A percentile compares a stretch with the other conserved stretches of the same genome.
These are phyloP conservation scores for Actinostola sp. DNA, from an alignment of 92 coral and sea anemone genomes.

Conservation along the genomic window DNA sequence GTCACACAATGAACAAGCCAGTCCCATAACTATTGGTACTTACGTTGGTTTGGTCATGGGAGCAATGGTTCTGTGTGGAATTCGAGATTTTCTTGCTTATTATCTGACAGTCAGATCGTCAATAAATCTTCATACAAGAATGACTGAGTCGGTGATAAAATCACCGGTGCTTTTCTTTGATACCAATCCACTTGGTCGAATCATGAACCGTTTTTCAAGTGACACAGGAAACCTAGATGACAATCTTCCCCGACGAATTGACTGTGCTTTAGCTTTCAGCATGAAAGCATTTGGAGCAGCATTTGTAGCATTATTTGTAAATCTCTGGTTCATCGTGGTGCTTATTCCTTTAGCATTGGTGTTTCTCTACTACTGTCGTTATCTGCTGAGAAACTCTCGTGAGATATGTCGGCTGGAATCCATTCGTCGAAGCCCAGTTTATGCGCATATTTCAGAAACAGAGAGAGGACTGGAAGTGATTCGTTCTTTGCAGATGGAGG, in stretches of 20 bases:
- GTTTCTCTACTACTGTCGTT: conserved; percentile 49
- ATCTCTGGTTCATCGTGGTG: conserved; percentile 57
- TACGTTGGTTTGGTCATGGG: conserved; percentile 43
- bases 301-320: conserved; percentile 49
- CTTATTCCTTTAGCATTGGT: conserved; percentile 45
- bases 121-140: conserved; percentile 59
- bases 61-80: conserved; percentile 24
- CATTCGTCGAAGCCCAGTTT: conserved; percentile 68
- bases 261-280: conserved; percentile 25
- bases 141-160: conserved; percentile 53
- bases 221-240: conserved; percentile 59
- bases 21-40: conserved; percentile 28
- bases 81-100: conserved; percentile 11
- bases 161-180: conserved; percentile 72
- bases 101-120: conserved; percentile 44
- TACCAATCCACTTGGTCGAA: conserved; percentile 67
- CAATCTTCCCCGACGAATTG: conserved; percentile 30
- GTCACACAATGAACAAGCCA: conserved; percentile 34
- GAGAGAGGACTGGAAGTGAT: conserved; percentile 66
- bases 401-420: conserved; percentile 73
- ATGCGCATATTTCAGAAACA: conserved; percentile 68
- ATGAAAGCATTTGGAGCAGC: conserved; percentile 44
- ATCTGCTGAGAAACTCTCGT: conserved; percentile 61
- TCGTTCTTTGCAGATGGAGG: conserved; percentile 53
- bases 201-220: conserved; percentile 65